Percentiles rank a stretch among this genome's conserved stretches.
phyloP scores from a whole-genome alignment of 2,113 vertebrate genomes.

The Tor tambroides region DNA sequence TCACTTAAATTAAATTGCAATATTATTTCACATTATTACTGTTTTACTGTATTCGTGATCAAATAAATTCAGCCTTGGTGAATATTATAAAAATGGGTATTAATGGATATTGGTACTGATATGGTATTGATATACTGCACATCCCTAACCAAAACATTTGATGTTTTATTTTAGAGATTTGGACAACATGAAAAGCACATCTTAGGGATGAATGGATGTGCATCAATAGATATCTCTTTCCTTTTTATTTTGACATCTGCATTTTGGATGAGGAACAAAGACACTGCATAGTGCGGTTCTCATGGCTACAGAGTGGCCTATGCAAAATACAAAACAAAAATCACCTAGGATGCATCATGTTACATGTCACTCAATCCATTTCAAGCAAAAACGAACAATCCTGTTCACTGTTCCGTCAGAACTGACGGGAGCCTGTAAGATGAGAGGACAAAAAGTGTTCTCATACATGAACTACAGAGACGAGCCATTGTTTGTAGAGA shows the following conservation, averaged over 20 bases:
- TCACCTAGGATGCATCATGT: conserved; percentile 51
- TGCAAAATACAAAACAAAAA: conserved; percentile 49
- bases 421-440: conserved; percentile 21
- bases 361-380: conserved; percentile 47
- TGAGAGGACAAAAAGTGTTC: conserved; percentile 36
- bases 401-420: conserved; percentile 38
- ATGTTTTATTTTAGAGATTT: background rate
- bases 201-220: background rate
- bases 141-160: background rate
- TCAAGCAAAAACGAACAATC: conserved; percentile 30
- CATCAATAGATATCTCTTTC: background rate
- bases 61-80: background rate
- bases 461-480: conserved; percentile 16
- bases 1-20: background rate
- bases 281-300: conserved; percentile 32
- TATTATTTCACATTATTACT: background rate
- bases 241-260: conserved; percentile 25
- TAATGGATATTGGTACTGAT: background rate
- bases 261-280: conserved; percentile 39
- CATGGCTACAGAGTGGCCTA: conserved; percentile 52
- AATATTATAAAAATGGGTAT: no score
- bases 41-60: background rate
- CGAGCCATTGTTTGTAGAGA: background rate
- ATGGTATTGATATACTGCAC: background rate
- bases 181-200: background rate